Conservation (phyloP, 2,888 invertebrate species). For the Yponomeuta cagnagella region DNA sequence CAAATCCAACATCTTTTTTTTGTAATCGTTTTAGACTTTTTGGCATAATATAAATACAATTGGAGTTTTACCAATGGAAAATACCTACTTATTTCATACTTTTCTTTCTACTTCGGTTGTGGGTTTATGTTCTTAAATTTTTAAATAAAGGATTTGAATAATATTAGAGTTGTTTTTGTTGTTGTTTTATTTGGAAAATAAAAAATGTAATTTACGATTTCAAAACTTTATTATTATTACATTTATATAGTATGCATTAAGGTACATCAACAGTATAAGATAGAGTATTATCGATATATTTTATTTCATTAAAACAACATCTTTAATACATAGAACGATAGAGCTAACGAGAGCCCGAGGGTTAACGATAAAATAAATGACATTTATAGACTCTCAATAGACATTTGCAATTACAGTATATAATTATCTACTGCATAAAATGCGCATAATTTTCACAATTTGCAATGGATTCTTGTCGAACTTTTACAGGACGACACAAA, state of each 20-base stretch:
- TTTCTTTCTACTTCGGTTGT: slow-evolving; percentile 21
- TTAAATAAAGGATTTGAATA: slow-evolving; percentile 32
- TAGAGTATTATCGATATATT: slow-evolving; percentile 40
- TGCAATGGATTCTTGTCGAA: too few relatives aligned
- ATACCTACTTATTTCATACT: slow-evolving; percentile 25
- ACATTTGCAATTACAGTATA: too few relatives aligned
- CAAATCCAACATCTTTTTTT: neutral
- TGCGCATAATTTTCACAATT: too few relatives aligned
- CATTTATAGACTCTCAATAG: neutral
- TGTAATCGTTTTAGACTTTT: slow-evolving; percentile 11
- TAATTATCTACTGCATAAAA: too few relatives aligned
- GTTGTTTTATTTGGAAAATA: slow-evolving; percentile 20
- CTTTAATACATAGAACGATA: neutral
- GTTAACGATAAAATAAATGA: neutral
- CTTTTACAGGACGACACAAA: too few relatives aligned
- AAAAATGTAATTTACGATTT: slow-evolving; percentile 6
- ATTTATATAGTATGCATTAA: slow-evolving; percentile 24
- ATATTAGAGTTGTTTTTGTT: slow-evolving; percentile 20
- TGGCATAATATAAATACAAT: slow-evolving; percentile 15
- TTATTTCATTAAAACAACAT: slow-evolving; percentile 5
- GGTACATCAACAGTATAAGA: slow-evolving; percentile 51
- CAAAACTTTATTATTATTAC: slow-evolving; percentile 21
- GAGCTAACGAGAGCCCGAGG: neutral
- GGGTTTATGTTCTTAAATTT: slow-evolving; percentile 25
- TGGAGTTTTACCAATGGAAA: slow-evolving; percentile 54